These are phyloP conservation scores for Drosophila neotestacea DNA, from an alignment of 2,888 invertebrate genomes.

Conservation along the genomic window DNA sequence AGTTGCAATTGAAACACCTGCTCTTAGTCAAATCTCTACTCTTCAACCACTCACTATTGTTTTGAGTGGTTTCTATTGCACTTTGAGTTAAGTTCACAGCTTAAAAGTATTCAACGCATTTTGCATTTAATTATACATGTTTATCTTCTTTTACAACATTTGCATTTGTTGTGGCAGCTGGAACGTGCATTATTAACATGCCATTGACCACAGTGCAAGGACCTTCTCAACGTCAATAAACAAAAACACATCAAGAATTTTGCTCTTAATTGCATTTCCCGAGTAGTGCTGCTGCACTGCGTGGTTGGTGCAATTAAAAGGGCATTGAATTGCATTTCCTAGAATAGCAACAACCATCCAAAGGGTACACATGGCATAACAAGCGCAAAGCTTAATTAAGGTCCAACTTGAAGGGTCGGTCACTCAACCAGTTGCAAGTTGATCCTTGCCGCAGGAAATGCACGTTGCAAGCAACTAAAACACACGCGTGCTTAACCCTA, in stretches of 20 bases:
- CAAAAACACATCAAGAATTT: conserved; percentile 22
- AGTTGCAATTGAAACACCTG: conserved; percentile 60
- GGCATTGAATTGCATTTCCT: conserved; percentile 47
- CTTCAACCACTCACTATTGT: not conserved
- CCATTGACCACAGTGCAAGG: conserved; percentile 51
- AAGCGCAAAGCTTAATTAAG: conserved; percentile 56
- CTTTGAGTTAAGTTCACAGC: conserved; percentile 38
- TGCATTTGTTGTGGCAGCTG: conserved; percentile 15
- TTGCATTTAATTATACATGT: conserved; percentile 31
- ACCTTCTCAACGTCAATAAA: conserved; percentile 35
- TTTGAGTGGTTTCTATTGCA: conserved; percentile 44
- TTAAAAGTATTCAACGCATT: conserved; percentile 62
- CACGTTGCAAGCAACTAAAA: conserved; percentile 41
- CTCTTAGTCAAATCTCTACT: not conserved
- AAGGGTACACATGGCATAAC: conserved; percentile 37
- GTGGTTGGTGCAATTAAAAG: conserved; percentile 58
- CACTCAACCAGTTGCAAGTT: conserved; percentile 35
- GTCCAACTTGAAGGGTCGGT: conserved; percentile 19
- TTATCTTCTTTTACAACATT: conserved; percentile 4
- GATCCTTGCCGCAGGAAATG: conserved; percentile 54
- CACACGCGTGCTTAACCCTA: conserved; percentile 1
- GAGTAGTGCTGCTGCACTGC: not conserved
- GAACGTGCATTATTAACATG: conserved; percentile 44
- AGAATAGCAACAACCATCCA: conserved; percentile 11
- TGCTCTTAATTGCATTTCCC: conserved; percentile 36